Evolutionary conservation across 1,140 invertebrate genomes (phyloP), one percentile per base, ranked within the genome.

Genomic region (Pseudomyrmex flavicornis): DNA sequence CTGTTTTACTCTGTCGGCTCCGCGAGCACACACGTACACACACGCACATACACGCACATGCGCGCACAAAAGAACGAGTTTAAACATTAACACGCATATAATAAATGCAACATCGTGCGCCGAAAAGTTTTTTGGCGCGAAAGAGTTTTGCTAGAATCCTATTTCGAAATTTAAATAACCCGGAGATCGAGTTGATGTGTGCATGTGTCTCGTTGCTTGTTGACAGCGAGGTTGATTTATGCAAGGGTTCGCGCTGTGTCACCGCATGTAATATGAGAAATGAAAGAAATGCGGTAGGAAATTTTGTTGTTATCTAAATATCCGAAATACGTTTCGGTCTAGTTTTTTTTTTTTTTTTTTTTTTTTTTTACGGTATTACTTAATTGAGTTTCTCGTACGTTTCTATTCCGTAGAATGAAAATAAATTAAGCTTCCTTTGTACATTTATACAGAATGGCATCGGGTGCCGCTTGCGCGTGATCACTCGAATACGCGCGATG

Each of bases 381-480:
- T 82, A 56, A 56, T 70, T 73, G 86, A 58, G 66, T 74, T 79
- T 66, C 5, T 35, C 69, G 8, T 86, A 80, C 56, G 65, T 56
- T 35, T 82, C 70, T 85, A 85, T 80, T 50, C 56, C 75, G 82
- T 77, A 61, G 68, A 63, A 4, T 35, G 79, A 90, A 90, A 93
- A 93, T 93, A 92, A 93, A 93, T 92, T 91, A 93, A 82, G 86
- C 77, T 91, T 92, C 83, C 87, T 94, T 93, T 94, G 92, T 94
- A 94, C 93, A 93, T 94, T 94, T 94, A 93, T 94, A 94, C 93
- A 94, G 44, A 90, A 87, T 92, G 92, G 92, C 93, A 91, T 90
- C 72, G 79, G 46, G 56, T 89, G 80, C 84, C 85, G 80, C 61
- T 79, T 66, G 15, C 85, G 82, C 85, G 82, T 56, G 61, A 84